phyloP scores from a whole-genome alignment of 2,113 vertebrate species.

The Semnornis frantzii region DNA sequence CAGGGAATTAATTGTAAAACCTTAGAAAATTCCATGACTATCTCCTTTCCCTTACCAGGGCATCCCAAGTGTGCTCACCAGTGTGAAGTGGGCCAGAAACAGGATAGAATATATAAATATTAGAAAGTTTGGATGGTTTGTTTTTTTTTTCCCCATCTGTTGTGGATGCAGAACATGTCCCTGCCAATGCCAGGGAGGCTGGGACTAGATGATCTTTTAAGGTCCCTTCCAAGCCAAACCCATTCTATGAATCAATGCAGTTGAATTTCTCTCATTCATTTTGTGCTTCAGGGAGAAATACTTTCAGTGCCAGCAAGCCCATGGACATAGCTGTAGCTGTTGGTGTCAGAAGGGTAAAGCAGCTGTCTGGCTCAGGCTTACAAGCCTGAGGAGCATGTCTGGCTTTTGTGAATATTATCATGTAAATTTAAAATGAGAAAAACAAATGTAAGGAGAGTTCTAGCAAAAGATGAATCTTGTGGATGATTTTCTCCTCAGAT shows the following conservation, averaged over 20 bases:
- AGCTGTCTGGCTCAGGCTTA: neutral
- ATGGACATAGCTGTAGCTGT: neutral
- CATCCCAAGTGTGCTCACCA: neutral
- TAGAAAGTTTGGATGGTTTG: neutral
- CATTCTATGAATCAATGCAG: too few species aligned
- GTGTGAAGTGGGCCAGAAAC: neutral
- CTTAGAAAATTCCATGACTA: neutral
- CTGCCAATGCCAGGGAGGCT: too few species aligned
- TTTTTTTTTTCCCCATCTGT: neutral
- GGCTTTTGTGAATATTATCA: neutral
- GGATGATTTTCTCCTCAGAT: neutral
- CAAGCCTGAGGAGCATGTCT: neutral
- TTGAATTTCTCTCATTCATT: neutral
- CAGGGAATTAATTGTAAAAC: neutral
- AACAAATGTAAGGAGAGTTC: neutral
- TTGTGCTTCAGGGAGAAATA: neutral
- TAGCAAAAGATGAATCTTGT: neutral
- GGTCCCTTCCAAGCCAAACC: too few species aligned
- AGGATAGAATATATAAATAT: neutral
- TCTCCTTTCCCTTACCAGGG: neutral
- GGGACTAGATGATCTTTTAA: too few species aligned
- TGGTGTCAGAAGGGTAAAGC: neutral
- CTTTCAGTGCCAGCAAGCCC: neutral
- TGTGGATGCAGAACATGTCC: neutral
- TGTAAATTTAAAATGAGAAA: neutral